These are phyloP conservation scores for Drosophila tsacasi DNA, from an alignment of 1,140 invertebrate species.

Conservation along the genomic window DNA sequence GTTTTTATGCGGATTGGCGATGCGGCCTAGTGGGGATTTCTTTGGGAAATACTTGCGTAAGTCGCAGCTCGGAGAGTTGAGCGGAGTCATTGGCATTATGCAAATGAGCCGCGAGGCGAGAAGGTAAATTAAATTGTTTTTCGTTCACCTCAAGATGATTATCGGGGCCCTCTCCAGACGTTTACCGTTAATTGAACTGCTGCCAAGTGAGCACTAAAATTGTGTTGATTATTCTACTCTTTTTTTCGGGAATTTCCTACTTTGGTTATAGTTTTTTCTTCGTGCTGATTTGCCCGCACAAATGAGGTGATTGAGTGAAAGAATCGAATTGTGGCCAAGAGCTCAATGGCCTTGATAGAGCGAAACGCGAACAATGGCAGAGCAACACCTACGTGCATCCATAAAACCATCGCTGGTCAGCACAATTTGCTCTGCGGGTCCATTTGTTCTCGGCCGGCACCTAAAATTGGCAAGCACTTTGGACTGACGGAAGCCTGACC, in stretches of 20 bases:
- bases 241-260: constrained; percentile 19
- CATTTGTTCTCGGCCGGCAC: constrained; percentile 55
- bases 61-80: constrained; percentile 10
- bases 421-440: constrained; percentile 58
- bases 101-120: constrained; percentile 61
- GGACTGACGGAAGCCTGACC: constrained; percentile 68
- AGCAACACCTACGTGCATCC: constrained; percentile 59
- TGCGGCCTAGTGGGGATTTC: constrained; percentile 34
- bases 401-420: constrained; percentile 32
- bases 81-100: constrained; percentile 74
- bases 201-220: constrained; percentile 46
- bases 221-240: constrained; percentile 34
- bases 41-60: constrained; percentile 69
- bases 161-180: constrained; percentile 48
- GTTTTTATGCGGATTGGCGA: constrained; percentile 4
- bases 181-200: constrained; percentile 75
- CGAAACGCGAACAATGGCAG: constrained; percentile 54
- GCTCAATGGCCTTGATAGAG: constrained; percentile 70
- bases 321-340: constrained; percentile 37
- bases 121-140: constrained; percentile 73
- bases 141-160: constrained; percentile 53
- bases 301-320: constrained; percentile 51
- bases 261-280: constrained; percentile 2
- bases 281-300: constrained; percentile 15
- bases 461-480: constrained; percentile 71